phyloP scores from a whole-genome alignment of 2,888 invertebrate species.

The Oscheius sp. region DNA sequence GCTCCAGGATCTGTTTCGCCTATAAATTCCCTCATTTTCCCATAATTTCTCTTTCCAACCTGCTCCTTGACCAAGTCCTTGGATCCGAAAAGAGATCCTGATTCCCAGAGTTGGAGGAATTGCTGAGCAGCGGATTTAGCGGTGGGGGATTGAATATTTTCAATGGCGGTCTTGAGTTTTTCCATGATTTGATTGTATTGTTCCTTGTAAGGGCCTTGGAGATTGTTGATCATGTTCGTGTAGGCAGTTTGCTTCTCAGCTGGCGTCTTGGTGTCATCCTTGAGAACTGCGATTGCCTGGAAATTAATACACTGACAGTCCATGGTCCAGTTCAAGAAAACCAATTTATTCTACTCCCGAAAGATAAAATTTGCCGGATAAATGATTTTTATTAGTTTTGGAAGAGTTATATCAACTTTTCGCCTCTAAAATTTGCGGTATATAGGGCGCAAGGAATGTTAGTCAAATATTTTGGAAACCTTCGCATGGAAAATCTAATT shows the following conservation, averaged over 20 bases:
- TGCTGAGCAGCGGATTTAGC: conserved; percentile 43
- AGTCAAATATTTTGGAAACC: too few species aligned
- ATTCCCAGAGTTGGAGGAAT: conserved; percentile 35
- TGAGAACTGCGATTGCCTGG: conserved; percentile 13
- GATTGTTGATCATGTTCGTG: conserved; percentile 1
- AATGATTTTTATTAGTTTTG: too few species aligned
- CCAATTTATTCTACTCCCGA: too few species aligned
- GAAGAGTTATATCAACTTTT: too few species aligned
- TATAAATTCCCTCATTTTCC: neutral
- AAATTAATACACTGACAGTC: conserved; percentile 1
- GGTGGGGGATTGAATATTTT: neutral
- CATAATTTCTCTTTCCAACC: conserved; percentile 5
- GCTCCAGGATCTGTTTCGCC: conserved; percentile 38
- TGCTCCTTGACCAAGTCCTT: neutral
- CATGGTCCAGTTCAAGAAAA: too few species aligned
- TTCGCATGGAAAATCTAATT: too few species aligned
- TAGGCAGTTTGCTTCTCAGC: conserved; percentile 29
- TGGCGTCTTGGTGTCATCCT: neutral
- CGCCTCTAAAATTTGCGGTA: too few species aligned
- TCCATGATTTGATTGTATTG: conserved; percentile 7
- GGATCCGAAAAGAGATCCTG: conserved; percentile 27
- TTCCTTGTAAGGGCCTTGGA: conserved; percentile 26
- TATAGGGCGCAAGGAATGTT: too few species aligned
- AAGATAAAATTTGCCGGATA: too few species aligned
- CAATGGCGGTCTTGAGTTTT: conserved; percentile 8